Base-by-base conservation (phyloP, 2,888 invertebrate genomes). In the Gymnocheta viridis region DNA sequence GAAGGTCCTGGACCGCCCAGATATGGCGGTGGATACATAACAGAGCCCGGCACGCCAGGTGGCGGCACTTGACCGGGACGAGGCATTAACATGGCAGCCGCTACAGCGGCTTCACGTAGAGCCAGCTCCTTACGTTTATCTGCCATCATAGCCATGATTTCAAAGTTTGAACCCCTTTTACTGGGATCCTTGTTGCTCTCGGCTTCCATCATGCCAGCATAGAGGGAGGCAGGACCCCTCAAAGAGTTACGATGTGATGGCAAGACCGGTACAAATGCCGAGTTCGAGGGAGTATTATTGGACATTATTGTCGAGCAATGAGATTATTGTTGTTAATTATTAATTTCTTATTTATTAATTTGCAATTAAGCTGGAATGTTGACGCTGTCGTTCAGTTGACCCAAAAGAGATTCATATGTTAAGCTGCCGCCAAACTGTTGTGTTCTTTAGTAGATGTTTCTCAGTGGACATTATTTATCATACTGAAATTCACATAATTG, bases 91-190 rank as follows among this genome's bases (percentile, higher is more conserved):
- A 96, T 94, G 17, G 92, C 94, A 10, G 94, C 94, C 4, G 94
- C 94, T 1, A 94, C 94, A 0, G 95, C 95, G 54, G 95, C 96
- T 89, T 96, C 95, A 19, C 95, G 92, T 66, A 96, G 91, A 0
- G 96, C 96, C 69, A 96, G 92, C 89, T 97, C 97, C 91, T 97
- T 97, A 79, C 96, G 93, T 90, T 97, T 97, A 89, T 97, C 97
- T 3, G 96, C 96, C 96, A 97, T 96, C 95, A 97, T 96, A 47
- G 96, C 96, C 94, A 96, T 96, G 87, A 97, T 94, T 90, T 96
- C 96, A 88, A 96, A 96, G 87, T 93, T 94, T 1, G 95, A 94
- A 87, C 94, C 92, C 82, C 94, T 93, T 89, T 94, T 88, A 22
- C 27, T 76, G 80, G 86, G 87, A 74, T 93, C 93, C 89, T 94